Conservation (phyloP, 2,888 invertebrate genomes). For the Meandrusa payeni region DNA sequence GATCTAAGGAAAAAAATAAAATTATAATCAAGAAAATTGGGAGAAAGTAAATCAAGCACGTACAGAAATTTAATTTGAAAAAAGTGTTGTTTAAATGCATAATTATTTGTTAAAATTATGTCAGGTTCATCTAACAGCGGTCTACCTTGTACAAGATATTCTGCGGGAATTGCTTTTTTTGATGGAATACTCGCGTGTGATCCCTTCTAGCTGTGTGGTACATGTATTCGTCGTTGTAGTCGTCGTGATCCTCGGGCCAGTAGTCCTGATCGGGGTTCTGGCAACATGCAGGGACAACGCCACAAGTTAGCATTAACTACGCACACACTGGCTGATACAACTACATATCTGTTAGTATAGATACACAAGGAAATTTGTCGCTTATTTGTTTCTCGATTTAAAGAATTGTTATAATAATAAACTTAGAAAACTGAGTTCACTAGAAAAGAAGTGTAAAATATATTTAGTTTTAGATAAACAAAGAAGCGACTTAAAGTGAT, state of each 20-base stretch:
- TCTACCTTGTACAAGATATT: slow-evolving; percentile 77
- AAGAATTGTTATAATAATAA: too few relatives aligned
- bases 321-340: slow-evolving; percentile 46
- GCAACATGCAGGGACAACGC: slow-evolving; percentile 54
- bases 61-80: too few relatives aligned
- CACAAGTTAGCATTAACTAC: slow-evolving; percentile 57
- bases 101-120: neutral
- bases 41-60: too few relatives aligned
- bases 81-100: too few relatives aligned
- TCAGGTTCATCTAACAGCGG: slow-evolving; percentile 23
- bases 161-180: slow-evolving; percentile 77
- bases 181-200: slow-evolving; percentile 69
- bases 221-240: slow-evolving; percentile 76
- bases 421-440: too few relatives aligned
- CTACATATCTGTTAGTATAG: slow-evolving; percentile 28
- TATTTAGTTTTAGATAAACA: neutral
- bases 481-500: slow-evolving; percentile 6
- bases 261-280: slow-evolving; percentile 66
- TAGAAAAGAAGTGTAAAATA: neutral
- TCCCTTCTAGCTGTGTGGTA: slow-evolving; percentile 76
- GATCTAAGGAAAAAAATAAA: too few relatives aligned
- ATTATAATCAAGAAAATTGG: too few relatives aligned
- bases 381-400: slow-evolving; percentile 12
- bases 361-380: slow-evolving; percentile 24
- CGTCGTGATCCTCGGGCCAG: slow-evolving; percentile 66